Base-by-base conservation (phyloP, 2,888 invertebrate species). In the Timema podura region DNA sequence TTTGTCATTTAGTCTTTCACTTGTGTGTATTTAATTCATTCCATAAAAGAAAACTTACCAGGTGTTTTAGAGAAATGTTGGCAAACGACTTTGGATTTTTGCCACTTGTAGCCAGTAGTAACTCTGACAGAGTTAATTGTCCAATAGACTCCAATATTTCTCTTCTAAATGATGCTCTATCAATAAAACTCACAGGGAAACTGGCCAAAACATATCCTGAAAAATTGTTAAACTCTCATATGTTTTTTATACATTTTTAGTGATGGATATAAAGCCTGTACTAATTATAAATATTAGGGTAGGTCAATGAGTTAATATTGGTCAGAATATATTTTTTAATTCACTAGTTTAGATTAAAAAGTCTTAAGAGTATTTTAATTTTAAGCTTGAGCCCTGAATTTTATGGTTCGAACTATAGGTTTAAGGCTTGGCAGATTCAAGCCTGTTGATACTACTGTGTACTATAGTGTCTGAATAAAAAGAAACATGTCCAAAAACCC, bases 181-280 rank as follows among this genome's bases (percentile, higher is more conserved):
- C 49, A 48, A 75, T 45, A 8, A 70, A 68, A 6, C 72, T 68
- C 9, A 71, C 9, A 13, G 75, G 74, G 44, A 75, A 59, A 16
- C 69, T 71, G 48, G 74, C 68, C 15, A 76, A 71, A 57, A 75
- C 71, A 61, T 73, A 75, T 49, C 72, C 72, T 72, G 64, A n/a
- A 68, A 68, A n/a, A 47, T 48, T 30, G 11, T 30, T 30, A 1
- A 30, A 3, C 30, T 30, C 30, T 30, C 30, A 30, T 30, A 30
- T 30, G 2, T 2, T 30, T 30, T 2, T 30, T 30, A 30, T 30
- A 1, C 30, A 30, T 30, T 30, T 1, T 30, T 30, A 30, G 30
- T 30, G 30, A 30, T 30, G 30, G 30, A 30, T 30, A 30, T 30
- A 30, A 30, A 30, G 30, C 30, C 30, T 30, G 30, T 30, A 30